These are phyloP conservation scores for Ptyas mucosa DNA, from an alignment of 2,113 vertebrate genomes.

Conservation along the genomic window DNA sequence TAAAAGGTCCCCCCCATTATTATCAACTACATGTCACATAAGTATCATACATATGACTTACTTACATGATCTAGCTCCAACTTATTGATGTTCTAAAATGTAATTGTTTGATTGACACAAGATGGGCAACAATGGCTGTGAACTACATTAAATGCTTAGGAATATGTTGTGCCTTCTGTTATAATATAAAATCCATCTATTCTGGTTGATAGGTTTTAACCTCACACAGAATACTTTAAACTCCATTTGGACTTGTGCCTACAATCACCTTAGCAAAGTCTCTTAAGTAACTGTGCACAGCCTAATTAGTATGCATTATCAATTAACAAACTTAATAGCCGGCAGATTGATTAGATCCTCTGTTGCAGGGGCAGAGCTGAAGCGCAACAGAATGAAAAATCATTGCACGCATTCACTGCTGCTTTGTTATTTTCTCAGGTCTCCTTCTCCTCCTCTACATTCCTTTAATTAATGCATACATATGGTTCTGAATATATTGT, in stretches of 20 bases:
- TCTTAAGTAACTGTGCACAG: conserved; percentile 96
- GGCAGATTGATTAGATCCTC: conserved; percentile 99
- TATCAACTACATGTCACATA: conserved; percentile 27
- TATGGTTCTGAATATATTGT: conserved; percentile 90
- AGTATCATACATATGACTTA: conserved; percentile 26
- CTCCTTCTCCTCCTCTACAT: conserved; percentile 84
- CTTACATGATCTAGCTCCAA: conserved; percentile 47
- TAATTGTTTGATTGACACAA: conserved; percentile 72
- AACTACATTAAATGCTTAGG: conserved; percentile 81
- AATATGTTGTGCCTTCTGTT: conserved; percentile 83
- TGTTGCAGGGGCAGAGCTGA: conserved; percentile 95
- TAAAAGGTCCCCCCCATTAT: conserved; percentile 56
- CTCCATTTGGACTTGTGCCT: conserved; percentile 98
- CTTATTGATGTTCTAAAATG: conserved; percentile 62
- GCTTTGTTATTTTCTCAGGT: conserved; percentile 85
- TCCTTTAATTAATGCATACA: conserved; percentile 95
- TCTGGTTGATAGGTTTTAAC: conserved; percentile 97
- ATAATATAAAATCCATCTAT: conserved; percentile 86
- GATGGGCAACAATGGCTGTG: conserved; percentile 72
- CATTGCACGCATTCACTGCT: conserved; percentile 80
- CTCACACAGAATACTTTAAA: conserved; percentile 98
- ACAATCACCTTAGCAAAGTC: conserved; percentile 99
- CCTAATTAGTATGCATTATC: conserved; percentile 99
- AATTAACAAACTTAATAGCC: conserved; percentile 99
- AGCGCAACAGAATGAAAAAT: conserved; percentile 99